Conservation (phyloP, 2,888 invertebrate species). For the Alloscopus bannaensis region DNA sequence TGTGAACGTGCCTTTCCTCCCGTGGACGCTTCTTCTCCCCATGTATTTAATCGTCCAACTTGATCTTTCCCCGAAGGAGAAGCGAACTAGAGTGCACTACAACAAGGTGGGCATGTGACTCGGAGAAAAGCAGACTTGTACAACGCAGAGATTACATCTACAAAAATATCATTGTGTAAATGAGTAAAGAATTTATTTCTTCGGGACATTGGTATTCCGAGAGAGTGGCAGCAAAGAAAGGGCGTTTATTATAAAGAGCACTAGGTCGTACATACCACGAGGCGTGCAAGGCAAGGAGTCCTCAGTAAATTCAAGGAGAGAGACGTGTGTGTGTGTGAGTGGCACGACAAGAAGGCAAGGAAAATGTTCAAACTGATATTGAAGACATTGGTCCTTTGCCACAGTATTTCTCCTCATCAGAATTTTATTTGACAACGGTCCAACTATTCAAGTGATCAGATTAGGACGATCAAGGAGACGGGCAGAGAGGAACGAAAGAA, state of each 20-base stretch:
- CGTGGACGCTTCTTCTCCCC: no score
- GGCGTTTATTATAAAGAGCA: constrained; percentile 44
- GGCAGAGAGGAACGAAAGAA: no score
- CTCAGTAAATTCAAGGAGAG: constrained; percentile 26
- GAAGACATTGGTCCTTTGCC: constrained; percentile 1
- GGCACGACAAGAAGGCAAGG: constrained; percentile 32
- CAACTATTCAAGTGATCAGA: constrained; percentile 34
- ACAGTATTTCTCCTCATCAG: constrained; percentile 11
- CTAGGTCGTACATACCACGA: constrained; percentile 27
- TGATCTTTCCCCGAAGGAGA: no score
- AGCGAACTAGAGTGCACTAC: no score
- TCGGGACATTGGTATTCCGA: not conserved
- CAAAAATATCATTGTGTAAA: not conserved
- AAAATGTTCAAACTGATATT: constrained; percentile 20
- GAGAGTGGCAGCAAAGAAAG: constrained; percentile 34
- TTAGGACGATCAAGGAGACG: constrained; percentile 49
- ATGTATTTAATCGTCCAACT: no score
- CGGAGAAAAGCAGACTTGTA: no score
- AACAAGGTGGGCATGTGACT: no score
- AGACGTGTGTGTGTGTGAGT: constrained; percentile 32
- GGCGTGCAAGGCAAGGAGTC: not conserved
- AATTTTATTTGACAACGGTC: constrained; percentile 42
- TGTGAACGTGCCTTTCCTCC: no score
- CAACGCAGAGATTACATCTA: no score
- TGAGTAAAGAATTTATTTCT: not conserved